Evolutionary conservation across 2,113 vertebrate species (phyloP).

Genomic region (Bungarus multicinctus): DNA sequence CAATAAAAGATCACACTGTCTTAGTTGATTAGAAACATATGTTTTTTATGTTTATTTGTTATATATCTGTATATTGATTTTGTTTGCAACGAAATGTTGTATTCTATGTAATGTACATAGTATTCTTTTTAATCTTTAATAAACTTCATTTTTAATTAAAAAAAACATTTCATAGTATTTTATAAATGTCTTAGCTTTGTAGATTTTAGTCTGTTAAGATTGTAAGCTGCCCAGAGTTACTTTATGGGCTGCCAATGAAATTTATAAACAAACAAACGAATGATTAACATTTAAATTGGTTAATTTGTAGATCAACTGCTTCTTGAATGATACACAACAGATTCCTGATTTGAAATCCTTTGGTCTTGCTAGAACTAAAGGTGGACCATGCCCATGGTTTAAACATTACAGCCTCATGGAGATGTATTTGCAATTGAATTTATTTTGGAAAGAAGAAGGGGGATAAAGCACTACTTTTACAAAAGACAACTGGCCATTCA

Average conservation of each 20-base stretch:
- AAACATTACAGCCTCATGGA: background rate
- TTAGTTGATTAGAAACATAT: no score
- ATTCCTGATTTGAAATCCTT: background rate
- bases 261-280: background rate
- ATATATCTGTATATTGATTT: no score
- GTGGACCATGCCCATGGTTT: background rate
- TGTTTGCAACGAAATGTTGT: no score
- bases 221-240: background rate
- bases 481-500: background rate
- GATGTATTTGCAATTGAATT: background rate
- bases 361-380: background rate
- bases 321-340: rapidly evolving
- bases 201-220: background rate
- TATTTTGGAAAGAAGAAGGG: background rate
- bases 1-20: no score
- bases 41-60: no score
- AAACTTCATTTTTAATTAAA: no score
- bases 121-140: no score
- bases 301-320: background rate
- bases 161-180: background rate
- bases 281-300: background rate
- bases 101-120: no score
- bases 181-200: background rate
- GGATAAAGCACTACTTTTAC: background rate
- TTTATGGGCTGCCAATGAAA: background rate